These are phyloP conservation scores for Philopotamus ludificatus DNA, from an alignment of 1,140 invertebrate genomes.

Conservation along the genomic window DNA sequence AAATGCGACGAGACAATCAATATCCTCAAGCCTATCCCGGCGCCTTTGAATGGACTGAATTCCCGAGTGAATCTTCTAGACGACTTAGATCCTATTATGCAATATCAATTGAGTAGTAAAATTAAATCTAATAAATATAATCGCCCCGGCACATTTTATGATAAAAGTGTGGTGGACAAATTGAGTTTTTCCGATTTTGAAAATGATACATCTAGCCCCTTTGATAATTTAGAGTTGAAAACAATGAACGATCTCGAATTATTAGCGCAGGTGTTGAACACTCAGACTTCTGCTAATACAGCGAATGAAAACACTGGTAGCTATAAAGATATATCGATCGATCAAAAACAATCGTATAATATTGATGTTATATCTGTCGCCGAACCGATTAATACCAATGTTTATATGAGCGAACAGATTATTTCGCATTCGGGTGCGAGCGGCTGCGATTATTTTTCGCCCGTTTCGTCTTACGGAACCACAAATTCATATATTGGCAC, in stretches of 20 bases:
- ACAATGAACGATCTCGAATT: conserved; percentile 88
- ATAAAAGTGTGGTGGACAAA: conserved; percentile 48
- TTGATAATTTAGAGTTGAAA: conserved; percentile 87
- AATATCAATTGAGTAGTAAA: conserved; percentile 44
- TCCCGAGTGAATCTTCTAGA: conserved; percentile 49
- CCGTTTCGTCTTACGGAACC: neutral
- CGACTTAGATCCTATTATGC: conserved; percentile 52
- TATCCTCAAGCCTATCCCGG: conserved; percentile 49
- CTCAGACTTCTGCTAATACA: conserved; percentile 22
- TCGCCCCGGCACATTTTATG: conserved; percentile 9
- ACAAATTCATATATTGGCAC: too few relatives aligned
- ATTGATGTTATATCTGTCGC: too few relatives aligned
- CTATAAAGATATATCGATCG: too few relatives aligned
- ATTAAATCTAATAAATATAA: conserved; percentile 42
- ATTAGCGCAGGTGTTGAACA: conserved; percentile 68
- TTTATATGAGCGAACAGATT: too few relatives aligned
- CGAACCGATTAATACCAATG: too few relatives aligned
- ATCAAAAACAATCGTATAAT: too few relatives aligned
- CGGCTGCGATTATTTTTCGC: neutral
- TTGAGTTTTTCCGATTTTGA: conserved; percentile 81
- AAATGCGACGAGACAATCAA: conserved; percentile 34
- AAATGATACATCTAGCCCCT: conserved; percentile 84
- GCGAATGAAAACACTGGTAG: too few relatives aligned
- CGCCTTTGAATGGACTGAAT: conserved; percentile 42
- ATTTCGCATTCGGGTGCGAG: too few relatives aligned